Evolutionary conservation across 30 jellyfish, hydroid and myxozoan genomes (phyloP), one percentile per base, ranked within the genome.

Genomic region (Aurelia aurita): DNA sequence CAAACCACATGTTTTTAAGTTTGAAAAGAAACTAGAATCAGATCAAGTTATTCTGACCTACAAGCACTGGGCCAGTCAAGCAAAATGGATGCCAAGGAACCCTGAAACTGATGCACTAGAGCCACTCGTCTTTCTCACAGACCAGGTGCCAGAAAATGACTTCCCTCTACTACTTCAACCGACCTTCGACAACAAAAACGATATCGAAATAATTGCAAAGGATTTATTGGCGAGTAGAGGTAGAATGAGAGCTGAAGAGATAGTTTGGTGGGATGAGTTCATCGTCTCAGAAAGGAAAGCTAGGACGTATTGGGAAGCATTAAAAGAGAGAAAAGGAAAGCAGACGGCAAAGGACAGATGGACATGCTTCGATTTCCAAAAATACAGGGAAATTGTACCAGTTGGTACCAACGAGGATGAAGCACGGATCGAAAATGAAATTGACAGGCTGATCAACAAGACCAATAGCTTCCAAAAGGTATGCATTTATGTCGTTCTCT

Each of bases 81-180:
- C 28, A 20, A 43, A 63, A 63, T 63, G 75, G 75, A 10, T 47
- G 14, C 75, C 47, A 16, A 19, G 75, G 21, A 27, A 63, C 44
- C 13, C 35, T n/a, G 18, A 22, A 19, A 20, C 46, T 23, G 18
- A 27, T 20, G 18, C 22, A 27, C 23, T 23, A 7, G 9, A 23
- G 47, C 75, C 18, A 19, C 46, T 63, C 16, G 16, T 47, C 16
- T 47, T 47, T 10, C 59, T 47, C 10, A 47, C 10, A 47, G 59
- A 47, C 16, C 46, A 19, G 14, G 44, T 63, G 75, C 75, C 75
- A 7, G 46, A 9, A 23, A 63, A 22, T 35, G 46, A 5, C 4
- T 27, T 63, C 18, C 75, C 75, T 63, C 35, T 63, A 22, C 46
- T 46, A 63, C 27, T 63, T n/a, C 44, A n/a, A 63, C 75, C 75